Base-by-base conservation (phyloP, 2,797 vertebrate genomes). In the Silurus aristotelis region DNA sequence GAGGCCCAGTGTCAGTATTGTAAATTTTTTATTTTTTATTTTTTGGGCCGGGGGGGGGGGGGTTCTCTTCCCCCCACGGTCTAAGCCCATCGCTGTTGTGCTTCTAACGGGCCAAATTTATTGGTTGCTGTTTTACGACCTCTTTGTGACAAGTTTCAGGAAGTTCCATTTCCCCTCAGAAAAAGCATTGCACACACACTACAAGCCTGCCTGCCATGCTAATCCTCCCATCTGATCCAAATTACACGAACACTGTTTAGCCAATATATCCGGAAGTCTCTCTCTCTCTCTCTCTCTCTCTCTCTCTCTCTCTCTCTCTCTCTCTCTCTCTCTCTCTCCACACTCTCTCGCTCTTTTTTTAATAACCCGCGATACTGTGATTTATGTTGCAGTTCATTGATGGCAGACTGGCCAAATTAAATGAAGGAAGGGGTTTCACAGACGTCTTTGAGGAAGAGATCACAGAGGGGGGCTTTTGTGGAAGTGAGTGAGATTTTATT, bases 391-490 rank as follows among this genome's bases (percentile, higher is more conserved):
- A 99, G 98, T 99, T 99, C 94, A 98, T 99, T 92, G 98, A 99
- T 88, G 96, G 97, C 91, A 97, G 98, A 31, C 95, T 99, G 90
- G 96, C 96, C 93, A 99, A 98, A 94, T 94, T 99, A 93, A 99
- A 99, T 86, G 93, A 97, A 92, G 98, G 98, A 93, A 97, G 95
- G 68, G 98, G 97, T 86, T 99, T 99, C 94, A 97, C 95, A 5
- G 98, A 99, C 91, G 88, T 95, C 91, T 99, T 99, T 94, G 98
- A 99, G 94, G 97, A 99, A 89, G 98, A 99, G 94, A 98, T 99
- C 94, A 99, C 96, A 89, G 94, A 97, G 82, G 97, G 97, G 88
- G 97, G 96, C 92, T 99, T 98, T 93, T 96, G 94, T 95, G 96
- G 96, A 96, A 97, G 97, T 99, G 95, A 94, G 93, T 95, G 91